Evolutionary conservation across 2,113 vertebrate species (phyloP).

Genomic region (Neotoma lepida): DNA sequence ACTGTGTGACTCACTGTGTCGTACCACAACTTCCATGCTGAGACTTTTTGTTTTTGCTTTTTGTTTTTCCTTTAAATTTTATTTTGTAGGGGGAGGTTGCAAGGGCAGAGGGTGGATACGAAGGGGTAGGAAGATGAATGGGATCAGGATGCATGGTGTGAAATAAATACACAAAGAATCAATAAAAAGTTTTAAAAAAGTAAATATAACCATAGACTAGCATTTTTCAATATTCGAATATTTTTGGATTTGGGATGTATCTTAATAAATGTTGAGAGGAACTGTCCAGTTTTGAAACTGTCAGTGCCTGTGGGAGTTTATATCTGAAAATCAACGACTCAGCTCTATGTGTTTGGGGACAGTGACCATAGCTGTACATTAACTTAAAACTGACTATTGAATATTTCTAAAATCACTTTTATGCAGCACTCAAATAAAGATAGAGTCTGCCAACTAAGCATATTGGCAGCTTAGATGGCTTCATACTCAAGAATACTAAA

Average conservation of each 20-base stretch:
- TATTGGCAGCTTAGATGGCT: neutral
- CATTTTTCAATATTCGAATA: neutral
- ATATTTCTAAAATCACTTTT: neutral
- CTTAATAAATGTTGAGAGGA: slow-evolving; percentile 29
- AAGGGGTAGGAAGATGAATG: too few species aligned
- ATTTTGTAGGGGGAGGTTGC: too few species aligned
- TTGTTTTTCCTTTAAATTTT: too few species aligned
- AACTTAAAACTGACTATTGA: neutral
- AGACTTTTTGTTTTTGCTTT: too few species aligned
- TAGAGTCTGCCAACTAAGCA: neutral
- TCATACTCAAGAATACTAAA: neutral
- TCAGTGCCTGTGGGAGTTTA: neutral
- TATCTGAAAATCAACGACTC: slow-evolving; percentile 9
- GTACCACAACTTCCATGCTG: too few species aligned
- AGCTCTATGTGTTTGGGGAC: neutral
- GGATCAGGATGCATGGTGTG: too few species aligned
- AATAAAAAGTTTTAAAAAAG: neutral
- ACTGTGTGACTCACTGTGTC: too few species aligned
- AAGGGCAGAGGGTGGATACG: too few species aligned
- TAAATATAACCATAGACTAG: neutral
- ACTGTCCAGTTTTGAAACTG: neutral
- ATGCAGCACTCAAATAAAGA: slow-evolving; percentile 15
- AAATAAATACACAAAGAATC: too few species aligned
- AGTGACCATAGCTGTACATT: neutral
- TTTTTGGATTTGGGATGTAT: slow-evolving; percentile 30